These are phyloP conservation scores for Drosophila grimshawi DNA, from an alignment of 1,140 invertebrate species.

Conservation along the genomic window DNA sequence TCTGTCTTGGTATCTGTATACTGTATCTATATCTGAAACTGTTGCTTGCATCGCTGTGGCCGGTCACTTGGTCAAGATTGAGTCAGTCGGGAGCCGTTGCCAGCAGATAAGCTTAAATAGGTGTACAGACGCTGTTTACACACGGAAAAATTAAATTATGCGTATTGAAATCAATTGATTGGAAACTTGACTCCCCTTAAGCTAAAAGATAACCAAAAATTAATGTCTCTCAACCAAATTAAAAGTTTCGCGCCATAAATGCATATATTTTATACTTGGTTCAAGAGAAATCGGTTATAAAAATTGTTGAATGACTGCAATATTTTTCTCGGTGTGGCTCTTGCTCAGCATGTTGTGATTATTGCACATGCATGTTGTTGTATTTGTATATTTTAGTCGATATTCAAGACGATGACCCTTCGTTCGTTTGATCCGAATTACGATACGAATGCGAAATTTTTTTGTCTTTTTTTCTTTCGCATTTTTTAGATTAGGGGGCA, in stretches of 20 bases:
- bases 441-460: slow-evolving; percentile 43
- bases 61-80: slow-evolving; percentile 38
- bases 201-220: too few relatives aligned
- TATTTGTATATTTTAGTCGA: slow-evolving; percentile 17
- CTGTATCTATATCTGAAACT: slow-evolving; percentile 35
- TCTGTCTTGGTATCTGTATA: slow-evolving; percentile 26
- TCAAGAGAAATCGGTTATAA: not conserved
- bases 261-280: too few relatives aligned
- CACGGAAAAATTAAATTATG: not conserved
- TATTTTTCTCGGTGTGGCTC: slow-evolving; percentile 22
- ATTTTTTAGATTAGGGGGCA: slow-evolving; percentile 35
- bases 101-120: slow-evolving; percentile 28
- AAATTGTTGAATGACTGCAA: not conserved
- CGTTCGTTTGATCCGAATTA: slow-evolving; percentile 20
- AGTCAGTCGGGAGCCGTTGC: slow-evolving; percentile 19
- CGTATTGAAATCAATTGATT: too few relatives aligned
- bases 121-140: slow-evolving; percentile 31
- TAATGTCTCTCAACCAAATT: too few relatives aligned
- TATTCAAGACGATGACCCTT: slow-evolving; percentile 48
- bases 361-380: slow-evolving; percentile 17
- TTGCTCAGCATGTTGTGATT: slow-evolving; percentile 29
- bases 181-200: too few relatives aligned
- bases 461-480: not conserved
- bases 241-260: too few relatives aligned
- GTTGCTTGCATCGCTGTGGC: slow-evolving; percentile 46